Evolutionary conservation across 2,797 vertebrate genomes (phyloP), one percentile per base, ranked within the genome.

Genomic region (Parambassis ranga): DNA sequence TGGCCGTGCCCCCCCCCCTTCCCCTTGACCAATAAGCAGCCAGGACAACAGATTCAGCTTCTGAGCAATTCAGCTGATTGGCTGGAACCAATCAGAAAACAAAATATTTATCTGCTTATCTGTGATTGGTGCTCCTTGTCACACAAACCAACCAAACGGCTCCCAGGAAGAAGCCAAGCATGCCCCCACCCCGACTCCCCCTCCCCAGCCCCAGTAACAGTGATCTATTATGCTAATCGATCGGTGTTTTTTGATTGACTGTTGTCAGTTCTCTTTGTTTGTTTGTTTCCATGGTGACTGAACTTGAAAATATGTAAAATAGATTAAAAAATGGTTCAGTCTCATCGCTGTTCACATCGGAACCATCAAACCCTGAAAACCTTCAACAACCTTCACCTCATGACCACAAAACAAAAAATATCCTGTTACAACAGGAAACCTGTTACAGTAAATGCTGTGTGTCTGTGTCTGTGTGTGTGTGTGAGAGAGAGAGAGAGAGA

Each of bases 211-310:
- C 71, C 69, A 83, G 85, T 92, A 80, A 90, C 85, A 88, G 88
- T 92, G 83, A 91, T 87, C 81, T 89, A 85, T 85, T 91, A 90
- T 90, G 86, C 86, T 91, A 91, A 87, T 91, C 75, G 82, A 90
- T 92, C 83, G 68, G 77, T 92, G 88, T 89, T 90, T 92, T 89
- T 89, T 87, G 85, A 91, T 90, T 90, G 82, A 85, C 86, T 86
- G 81, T 84, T 81, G 86, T 90, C 86, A 78, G 68, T 91, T 86
- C 80, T 79, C 64, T 87, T 67, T 82, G 84, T 86, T 73, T 82
- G 84, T 90, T 80, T 77, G 76, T 84, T 86, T 81, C 63, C 59
- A 70, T 71, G 76, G 59, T 48, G 48, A 84, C 87, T 59, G 76
- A 81, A 81, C 76, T 68, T 69, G 49, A 83, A 82, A 81, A 72